phyloP scores from a whole-genome alignment of 2,797 vertebrate genomes.

The Lagodon rhomboides region DNA sequence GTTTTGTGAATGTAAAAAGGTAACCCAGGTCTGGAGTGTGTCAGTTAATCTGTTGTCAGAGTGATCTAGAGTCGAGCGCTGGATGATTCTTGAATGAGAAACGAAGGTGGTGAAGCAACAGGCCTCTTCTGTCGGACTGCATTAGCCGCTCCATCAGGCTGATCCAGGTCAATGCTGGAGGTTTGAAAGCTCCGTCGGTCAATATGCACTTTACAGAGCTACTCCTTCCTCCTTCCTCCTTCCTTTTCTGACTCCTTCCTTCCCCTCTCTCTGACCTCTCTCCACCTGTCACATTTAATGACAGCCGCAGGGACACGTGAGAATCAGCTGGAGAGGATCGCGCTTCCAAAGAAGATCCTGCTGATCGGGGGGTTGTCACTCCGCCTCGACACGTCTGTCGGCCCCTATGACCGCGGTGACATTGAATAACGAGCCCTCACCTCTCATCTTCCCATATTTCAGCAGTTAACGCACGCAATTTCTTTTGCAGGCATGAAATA shows the following conservation, averaged over 20 bases:
- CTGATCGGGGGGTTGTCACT: constrained; percentile 3
- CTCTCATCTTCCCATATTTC: neutral
- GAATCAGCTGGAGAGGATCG: neutral
- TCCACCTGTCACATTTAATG: constrained; percentile 49
- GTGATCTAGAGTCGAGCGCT: neutral
- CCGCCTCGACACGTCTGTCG: constrained; percentile 15
- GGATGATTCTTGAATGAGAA: constrained; percentile 16
- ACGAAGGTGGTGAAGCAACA: neutral
- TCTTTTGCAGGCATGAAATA: constrained; percentile 11
- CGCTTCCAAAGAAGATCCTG: neutral
- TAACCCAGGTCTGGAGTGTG: neutral
- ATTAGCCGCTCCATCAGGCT: constrained; percentile 28
- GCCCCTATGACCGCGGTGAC: constrained; percentile 1
- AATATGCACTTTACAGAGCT: constrained; percentile 20
- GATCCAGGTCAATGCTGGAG: constrained; percentile 10
- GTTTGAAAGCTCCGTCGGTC: constrained; percentile 20
- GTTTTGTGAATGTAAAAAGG: neutral
- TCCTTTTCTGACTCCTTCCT: neutral
- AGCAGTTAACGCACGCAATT: neutral
- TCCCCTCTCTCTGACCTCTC: constrained; percentile 33
- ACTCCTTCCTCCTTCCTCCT: neutral
- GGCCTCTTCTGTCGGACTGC: constrained; percentile 14
- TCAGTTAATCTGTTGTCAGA: neutral
- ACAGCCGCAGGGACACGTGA: neutral
- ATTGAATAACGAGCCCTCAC: constrained; percentile 10